Percentiles rank a stretch among this genome's conserved stretches.
These are phyloP conservation scores for Crossaster papposus DNA, from an alignment of 53 echinoderm and acorn worm genomes.

Conservation along the genomic window DNA sequence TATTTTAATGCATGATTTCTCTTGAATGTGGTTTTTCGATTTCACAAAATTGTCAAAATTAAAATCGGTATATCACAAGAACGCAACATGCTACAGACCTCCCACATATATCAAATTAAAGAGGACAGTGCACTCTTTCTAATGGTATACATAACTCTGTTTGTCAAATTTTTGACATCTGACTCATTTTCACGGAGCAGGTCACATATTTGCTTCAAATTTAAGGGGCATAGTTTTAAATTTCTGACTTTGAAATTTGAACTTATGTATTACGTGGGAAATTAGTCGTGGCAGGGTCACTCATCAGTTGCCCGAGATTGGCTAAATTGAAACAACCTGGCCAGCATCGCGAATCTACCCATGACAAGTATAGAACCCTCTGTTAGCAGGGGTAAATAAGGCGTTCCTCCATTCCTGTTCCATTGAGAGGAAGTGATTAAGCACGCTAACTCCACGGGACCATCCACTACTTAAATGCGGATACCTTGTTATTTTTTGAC, in stretches of 20 bases:
- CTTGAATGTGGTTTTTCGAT: too few species aligned
- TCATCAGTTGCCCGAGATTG: constrained; percentile 2
- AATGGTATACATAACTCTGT: too few species aligned
- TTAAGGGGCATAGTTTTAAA: too few species aligned
- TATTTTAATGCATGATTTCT: too few species aligned
- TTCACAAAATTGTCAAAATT: too few species aligned
- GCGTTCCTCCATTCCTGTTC: constrained; percentile 25
- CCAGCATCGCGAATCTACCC: constrained; percentile 1
- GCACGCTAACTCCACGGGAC: constrained; percentile 16
- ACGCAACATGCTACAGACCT: too few species aligned
- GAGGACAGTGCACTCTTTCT: too few species aligned
- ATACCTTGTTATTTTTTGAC: constrained; percentile 11
- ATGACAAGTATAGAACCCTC: constrained; percentile 41
- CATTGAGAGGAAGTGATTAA: constrained; percentile 43
- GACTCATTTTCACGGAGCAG: too few species aligned
- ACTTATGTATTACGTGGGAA: constrained; percentile 28
- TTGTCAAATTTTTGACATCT: too few species aligned
- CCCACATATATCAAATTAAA: too few species aligned
- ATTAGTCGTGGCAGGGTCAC: constrained; percentile 26
- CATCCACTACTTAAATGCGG: neutral
- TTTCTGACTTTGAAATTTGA: neutral
- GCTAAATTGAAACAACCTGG: constrained; percentile 30
- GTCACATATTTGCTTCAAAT: too few species aligned
- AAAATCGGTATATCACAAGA: too few species aligned
- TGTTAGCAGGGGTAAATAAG: neutral